Conservation (phyloP, 2,797 vertebrate genomes). For the Rhinichthys osculus region DNA sequence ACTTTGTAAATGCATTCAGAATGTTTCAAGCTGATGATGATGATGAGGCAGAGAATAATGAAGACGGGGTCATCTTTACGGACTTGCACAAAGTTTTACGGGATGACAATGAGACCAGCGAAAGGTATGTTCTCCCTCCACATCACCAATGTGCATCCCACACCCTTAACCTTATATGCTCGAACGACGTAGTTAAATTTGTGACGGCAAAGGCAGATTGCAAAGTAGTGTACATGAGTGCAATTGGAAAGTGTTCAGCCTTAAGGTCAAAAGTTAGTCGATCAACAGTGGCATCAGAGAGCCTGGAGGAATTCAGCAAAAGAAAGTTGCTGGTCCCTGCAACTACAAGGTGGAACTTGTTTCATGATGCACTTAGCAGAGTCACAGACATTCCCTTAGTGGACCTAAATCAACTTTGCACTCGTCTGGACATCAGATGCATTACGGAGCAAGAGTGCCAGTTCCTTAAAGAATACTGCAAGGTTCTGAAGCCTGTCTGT, state of each 20-base stretch:
- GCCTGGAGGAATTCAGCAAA: not conserved
- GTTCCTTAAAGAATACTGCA: too few relatives aligned
- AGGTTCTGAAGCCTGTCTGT: too few relatives aligned
- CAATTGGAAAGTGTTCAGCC: not conserved
- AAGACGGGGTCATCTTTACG: not conserved
- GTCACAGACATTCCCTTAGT: not conserved
- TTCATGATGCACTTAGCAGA: not conserved
- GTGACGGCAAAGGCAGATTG: not conserved
- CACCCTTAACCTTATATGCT: not conserved
- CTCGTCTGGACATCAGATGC: too few relatives aligned
- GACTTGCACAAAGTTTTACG: not conserved
- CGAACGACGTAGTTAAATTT: not conserved
- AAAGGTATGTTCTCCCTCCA: slow-evolving; percentile 6
- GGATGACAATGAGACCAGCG: not conserved
- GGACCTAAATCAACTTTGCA: too few relatives aligned
- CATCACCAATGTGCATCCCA: not conserved
- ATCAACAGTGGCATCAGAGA: not conserved
- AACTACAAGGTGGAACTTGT: not conserved
- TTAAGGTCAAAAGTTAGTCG: not conserved
- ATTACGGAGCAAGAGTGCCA: too few relatives aligned
- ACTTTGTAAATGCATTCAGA: not conserved
- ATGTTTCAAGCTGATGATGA: slow-evolving; percentile 10
- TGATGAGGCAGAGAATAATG: not conserved
- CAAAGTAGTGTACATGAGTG: not conserved
- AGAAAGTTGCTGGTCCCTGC: not conserved